Base-by-base conservation (phyloP, 1,140 invertebrate species). In the Leguminivora glycinivorella region DNA sequence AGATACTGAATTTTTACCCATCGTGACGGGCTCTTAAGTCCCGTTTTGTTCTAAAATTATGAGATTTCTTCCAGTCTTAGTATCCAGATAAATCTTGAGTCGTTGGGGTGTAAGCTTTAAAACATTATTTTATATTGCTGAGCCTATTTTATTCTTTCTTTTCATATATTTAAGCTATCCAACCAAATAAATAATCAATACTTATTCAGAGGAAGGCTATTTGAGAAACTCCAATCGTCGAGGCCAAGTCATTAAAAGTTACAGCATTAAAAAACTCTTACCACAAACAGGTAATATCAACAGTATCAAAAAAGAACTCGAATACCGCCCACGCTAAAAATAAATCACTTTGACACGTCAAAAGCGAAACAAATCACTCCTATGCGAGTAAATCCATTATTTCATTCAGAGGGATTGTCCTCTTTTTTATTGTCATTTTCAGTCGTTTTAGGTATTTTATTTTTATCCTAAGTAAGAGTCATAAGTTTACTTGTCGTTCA, bases 301-400 rank as follows among this genome's bases (percentile, higher is more conserved):
- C 47, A 52, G 19, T 52, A 52, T 52, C 17, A 52, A 19, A 22
- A 22, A 19, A 1, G n/a, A 43, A n/a, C 19, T 3, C 22, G 47
- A 52, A 52, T 52, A 9, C 19, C 47, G 19, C 47, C 47, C 19
- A 17, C 4, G 47, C 47, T 52, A 52, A 22, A 52, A 52, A 52
- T 52, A 52, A 52, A 52, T 52, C 47, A 52, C 6, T 22, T 19
- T 52, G 47, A 52, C 47, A 22, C 47, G 7, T 22, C 47, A 52
- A 52, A 52, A 52, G 47, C 17, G 10, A 22, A 19, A 22, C 47
- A 52, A 52, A 52, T 52, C 47, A 52, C 47, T 52, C 47, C 43
- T 47, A 52, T 19, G 22, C 19, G 47, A 52, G 47, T 52, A 52
- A 47, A 52, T 52, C 19, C 47, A 52, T 52, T 52, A 1, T 52